A percentile compares a stretch with the other conserved stretches of the same genome.
These are phyloP conservation scores for Aix galericulata DNA, from an alignment of 2,113 vertebrate species.

Conservation along the genomic window DNA sequence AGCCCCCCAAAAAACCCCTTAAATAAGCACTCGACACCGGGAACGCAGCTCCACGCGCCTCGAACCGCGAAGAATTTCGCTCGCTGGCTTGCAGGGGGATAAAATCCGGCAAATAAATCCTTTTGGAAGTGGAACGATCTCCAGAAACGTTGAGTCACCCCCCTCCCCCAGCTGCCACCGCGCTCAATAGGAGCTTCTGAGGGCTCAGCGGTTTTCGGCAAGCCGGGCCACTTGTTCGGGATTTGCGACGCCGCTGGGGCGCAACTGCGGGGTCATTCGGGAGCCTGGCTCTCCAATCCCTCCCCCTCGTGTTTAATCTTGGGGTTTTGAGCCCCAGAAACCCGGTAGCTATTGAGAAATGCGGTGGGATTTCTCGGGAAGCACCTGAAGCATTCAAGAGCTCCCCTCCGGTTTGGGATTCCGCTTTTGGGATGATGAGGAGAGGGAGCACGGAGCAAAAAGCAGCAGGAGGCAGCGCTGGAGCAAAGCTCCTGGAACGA, in stretches of 20 bases:
- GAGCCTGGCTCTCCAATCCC: background rate
- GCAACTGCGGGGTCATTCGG: rapidly evolving
- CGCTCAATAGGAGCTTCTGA: background rate
- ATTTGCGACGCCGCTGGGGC: background rate
- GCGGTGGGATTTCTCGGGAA: rapidly evolving
- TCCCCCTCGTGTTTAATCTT: background rate
- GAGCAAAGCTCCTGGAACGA: background rate
- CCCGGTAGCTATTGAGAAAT: rapidly evolving
- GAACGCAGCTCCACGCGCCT: rapidly evolving
- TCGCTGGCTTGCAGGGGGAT: background rate
- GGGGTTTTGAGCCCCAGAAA: background rate
- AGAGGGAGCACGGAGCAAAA: background rate
- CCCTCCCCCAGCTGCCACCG: background rate
- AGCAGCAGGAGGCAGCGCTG: background rate
- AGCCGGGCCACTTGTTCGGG: background rate
- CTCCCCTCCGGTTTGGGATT: background rate
- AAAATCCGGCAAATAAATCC: background rate
- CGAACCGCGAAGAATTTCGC: background rate
- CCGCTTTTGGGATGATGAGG: background rate
- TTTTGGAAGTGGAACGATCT: background rate
- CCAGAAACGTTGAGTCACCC: constrained; percentile 13
- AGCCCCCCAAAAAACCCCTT: background rate
- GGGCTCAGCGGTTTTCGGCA: background rate
- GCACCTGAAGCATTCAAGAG: rapidly evolving
- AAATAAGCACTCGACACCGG: background rate